These are phyloP conservation scores for Volucella zonaria DNA, from an alignment of 2,888 invertebrate species.

Conservation along the genomic window DNA sequence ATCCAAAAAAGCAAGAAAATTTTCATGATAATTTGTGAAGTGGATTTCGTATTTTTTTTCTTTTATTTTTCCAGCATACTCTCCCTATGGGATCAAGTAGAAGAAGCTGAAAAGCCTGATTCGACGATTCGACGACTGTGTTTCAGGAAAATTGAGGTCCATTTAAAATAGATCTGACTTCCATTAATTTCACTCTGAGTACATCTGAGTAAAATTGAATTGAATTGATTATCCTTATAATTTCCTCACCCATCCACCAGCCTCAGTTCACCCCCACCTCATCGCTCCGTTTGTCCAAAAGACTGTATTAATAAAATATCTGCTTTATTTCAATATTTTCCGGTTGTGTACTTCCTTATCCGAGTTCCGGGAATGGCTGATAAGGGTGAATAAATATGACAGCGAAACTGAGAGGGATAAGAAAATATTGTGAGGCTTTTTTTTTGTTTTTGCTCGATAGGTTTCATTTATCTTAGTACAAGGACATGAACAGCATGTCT, in stretches of 20 bases:
- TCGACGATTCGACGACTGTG: slow-evolving; percentile 22
- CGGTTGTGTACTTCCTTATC: slow-evolving; percentile 31
- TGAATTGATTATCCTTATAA: slow-evolving; percentile 67
- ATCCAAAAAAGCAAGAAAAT: slow-evolving; percentile 66
- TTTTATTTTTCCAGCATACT: background rate
- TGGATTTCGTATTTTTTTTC: slow-evolving; percentile 46
- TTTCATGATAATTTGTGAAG: slow-evolving; percentile 72
- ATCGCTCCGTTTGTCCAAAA: background rate
- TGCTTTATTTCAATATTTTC: slow-evolving; percentile 49
- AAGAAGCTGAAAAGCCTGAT: background rate
- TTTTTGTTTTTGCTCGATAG: slow-evolving; percentile 17
- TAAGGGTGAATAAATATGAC: slow-evolving; percentile 37
- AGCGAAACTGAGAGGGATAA: background rate
- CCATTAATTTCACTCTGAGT: slow-evolving; percentile 64
- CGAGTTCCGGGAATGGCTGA: slow-evolving; percentile 1
- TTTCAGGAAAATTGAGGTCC: slow-evolving; percentile 66
- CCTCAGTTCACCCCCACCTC: background rate
- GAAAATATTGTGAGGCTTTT: slow-evolving; percentile 37
- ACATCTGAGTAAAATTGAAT: slow-evolving; percentile 66
- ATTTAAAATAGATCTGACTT: slow-evolving; percentile 66
- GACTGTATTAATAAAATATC: slow-evolving; percentile 26
- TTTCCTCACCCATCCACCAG: background rate
- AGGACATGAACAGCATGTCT: slow-evolving; percentile 63
- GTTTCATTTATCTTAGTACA: slow-evolving; percentile 46
- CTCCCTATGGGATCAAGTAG: slow-evolving; percentile 5